These are phyloP conservation scores for Anguilla pacifica DNA, from an alignment of 2,797 vertebrate genomes.

Conservation along the genomic window DNA sequence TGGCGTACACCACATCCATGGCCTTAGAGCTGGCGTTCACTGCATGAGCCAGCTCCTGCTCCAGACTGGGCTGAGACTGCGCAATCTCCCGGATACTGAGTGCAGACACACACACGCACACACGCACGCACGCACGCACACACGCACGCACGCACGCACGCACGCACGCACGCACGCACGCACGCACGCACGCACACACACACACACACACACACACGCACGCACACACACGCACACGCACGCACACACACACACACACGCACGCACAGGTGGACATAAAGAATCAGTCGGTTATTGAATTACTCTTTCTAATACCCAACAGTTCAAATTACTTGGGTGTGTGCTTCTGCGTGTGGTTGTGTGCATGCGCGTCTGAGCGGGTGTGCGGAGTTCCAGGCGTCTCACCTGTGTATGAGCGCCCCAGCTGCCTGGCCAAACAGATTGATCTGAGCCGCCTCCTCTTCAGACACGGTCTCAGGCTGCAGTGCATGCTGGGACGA, in stretches of 20 bases:
- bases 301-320: neutral
- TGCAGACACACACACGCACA: slow-evolving; percentile 37
- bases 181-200: slow-evolving; percentile 25
- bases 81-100: slow-evolving; percentile 90
- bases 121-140: neutral
- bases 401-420: slow-evolving; percentile 87
- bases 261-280: too few species aligned
- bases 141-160: neutral
- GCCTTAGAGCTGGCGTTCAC: slow-evolving; percentile 96
- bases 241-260: neutral
- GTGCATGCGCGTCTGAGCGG: neutral
- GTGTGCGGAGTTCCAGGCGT: neutral
- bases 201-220: neutral
- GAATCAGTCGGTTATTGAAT: neutral
- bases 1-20: slow-evolving; percentile 91
- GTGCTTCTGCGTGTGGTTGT: neutral
- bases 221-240: neutral
- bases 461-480: slow-evolving; percentile 87
- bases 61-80: slow-evolving; percentile 85
- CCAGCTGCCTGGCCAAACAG: slow-evolving; percentile 89
- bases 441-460: slow-evolving; percentile 86
- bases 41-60: slow-evolving; percentile 94
- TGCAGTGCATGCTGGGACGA: slow-evolving; percentile 74
- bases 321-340: neutral
- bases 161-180: neutral